Evolutionary conservation across 2,888 invertebrate genomes (phyloP).

Genomic region (Deilephila porcellus): DNA sequence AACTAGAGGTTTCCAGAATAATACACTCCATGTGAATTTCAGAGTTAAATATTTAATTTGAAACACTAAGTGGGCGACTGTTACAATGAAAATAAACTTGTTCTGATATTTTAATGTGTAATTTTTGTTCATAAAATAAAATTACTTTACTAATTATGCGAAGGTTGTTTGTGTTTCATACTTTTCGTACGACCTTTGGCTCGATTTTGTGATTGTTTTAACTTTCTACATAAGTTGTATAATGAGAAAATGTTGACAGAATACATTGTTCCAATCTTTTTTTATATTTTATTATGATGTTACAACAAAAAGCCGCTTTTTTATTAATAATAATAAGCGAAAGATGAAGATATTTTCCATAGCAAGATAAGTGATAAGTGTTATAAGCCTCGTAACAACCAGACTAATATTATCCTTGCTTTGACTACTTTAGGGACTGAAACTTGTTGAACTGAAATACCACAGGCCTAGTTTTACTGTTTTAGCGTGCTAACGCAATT

Average conservation of each 20-base stretch:
- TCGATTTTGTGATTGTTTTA: slow-evolving; percentile 5
- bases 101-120: slow-evolving; percentile 13
- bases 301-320: too few species aligned
- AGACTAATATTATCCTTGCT: too few species aligned
- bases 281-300: neutral
- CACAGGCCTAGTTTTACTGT: too few species aligned
- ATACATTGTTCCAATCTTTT: neutral
- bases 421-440: too few species aligned
- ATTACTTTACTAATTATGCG: slow-evolving; percentile 26
- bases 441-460: too few species aligned
- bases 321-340: too few species aligned
- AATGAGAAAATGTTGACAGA: neutral
- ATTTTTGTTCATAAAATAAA: slow-evolving; percentile 25
- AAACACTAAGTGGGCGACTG: slow-evolving; percentile 28
- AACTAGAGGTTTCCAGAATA: neutral
- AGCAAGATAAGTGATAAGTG: too few species aligned
- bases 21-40: neutral
- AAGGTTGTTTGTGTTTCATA: slow-evolving; percentile 21
- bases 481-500: too few species aligned
- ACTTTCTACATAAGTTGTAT: neutral
- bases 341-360: too few species aligned
- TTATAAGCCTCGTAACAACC: too few species aligned
- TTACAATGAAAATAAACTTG: slow-evolving; percentile 23
- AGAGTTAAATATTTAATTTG: slow-evolving; percentile 33
- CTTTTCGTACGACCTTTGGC: slow-evolving; percentile 13